These are phyloP conservation scores for Zaprionus taronus DNA, from an alignment of 1,140 invertebrate species.

Conservation along the genomic window DNA sequence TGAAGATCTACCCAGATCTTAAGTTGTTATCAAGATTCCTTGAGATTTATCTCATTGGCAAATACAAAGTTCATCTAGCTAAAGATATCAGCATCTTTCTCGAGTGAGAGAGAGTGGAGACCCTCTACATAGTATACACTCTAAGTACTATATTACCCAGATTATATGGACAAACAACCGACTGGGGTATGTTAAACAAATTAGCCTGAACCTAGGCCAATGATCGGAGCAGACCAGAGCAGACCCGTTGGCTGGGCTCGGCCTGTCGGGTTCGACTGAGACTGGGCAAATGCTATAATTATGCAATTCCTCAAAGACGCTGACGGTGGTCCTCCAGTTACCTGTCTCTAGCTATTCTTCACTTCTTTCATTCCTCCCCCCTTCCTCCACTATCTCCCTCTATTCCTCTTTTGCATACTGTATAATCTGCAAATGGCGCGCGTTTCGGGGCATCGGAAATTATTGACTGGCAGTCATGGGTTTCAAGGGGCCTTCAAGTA, in stretches of 20 bases:
- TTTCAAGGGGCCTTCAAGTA: slow-evolving; percentile 63
- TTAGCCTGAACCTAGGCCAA: slow-evolving; percentile 57
- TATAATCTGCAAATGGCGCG: slow-evolving; percentile 70
- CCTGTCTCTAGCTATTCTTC: slow-evolving; percentile 1
- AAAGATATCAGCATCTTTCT: not conserved
- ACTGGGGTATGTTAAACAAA: slow-evolving; percentile 63
- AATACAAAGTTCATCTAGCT: slow-evolving; percentile 8
- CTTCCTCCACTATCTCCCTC: no score
- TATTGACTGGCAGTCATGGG: slow-evolving; percentile 72
- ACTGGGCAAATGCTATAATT: slow-evolving; percentile 77
- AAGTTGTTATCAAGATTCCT: not conserved
- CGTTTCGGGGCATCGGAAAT: slow-evolving; percentile 67
- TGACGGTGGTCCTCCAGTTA: slow-evolving; percentile 70
- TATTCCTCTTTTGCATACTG: slow-evolving; percentile 10
- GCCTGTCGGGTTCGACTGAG: not conserved
- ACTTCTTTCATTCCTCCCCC: not conserved
- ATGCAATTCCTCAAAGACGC: slow-evolving; percentile 83
- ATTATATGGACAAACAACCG: slow-evolving; percentile 56
- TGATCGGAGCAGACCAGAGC: slow-evolving; percentile 32
- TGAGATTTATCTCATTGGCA: slow-evolving; percentile 21
- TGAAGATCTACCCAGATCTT: not conserved
- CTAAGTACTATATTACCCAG: slow-evolving; percentile 34
- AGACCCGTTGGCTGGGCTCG: slow-evolving; percentile 27
- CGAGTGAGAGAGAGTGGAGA: not conserved
- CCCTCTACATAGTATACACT: slow-evolving; percentile 14